phyloP scores from a whole-genome alignment of 2,888 invertebrate genomes.

The Argyra leucocephala region DNA sequence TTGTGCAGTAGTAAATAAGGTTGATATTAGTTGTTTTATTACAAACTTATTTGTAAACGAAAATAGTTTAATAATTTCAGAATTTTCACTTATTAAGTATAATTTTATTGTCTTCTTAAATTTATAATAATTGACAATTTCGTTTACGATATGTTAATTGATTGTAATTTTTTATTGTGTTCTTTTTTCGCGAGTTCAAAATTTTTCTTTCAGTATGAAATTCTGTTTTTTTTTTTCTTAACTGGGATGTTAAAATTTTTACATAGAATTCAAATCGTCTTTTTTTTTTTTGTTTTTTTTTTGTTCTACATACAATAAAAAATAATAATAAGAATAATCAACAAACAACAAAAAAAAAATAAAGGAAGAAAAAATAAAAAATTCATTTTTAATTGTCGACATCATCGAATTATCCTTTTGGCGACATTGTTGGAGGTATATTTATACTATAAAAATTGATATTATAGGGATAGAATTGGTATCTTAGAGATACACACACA shows the following conservation, averaged over 20 bases:
- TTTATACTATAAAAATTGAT: too few species aligned
- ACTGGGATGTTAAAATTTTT: background rate
- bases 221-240: background rate
- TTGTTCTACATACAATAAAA: background rate
- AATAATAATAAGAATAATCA: background rate
- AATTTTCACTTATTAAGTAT: too few species aligned
- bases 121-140: too few species aligned
- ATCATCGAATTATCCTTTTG: constrained; percentile 6
- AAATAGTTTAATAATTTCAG: too few species aligned
- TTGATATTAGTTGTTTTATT: too few species aligned
- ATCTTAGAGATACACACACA: background rate
- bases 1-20: too few species aligned
- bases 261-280: background rate
- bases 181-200: background rate
- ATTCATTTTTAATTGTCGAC: constrained; percentile 6
- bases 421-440: constrained; percentile 6
- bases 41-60: too few species aligned
- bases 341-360: background rate
- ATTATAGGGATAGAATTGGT: background rate
- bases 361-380: background rate
- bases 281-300: background rate
- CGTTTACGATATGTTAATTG: too few species aligned
- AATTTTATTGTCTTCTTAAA: too few species aligned
- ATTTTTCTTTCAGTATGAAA: background rate
- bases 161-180: too few species aligned